Conservation (phyloP, 1,140 invertebrate genomes). For the Leptinotarsa defecta region DNA sequence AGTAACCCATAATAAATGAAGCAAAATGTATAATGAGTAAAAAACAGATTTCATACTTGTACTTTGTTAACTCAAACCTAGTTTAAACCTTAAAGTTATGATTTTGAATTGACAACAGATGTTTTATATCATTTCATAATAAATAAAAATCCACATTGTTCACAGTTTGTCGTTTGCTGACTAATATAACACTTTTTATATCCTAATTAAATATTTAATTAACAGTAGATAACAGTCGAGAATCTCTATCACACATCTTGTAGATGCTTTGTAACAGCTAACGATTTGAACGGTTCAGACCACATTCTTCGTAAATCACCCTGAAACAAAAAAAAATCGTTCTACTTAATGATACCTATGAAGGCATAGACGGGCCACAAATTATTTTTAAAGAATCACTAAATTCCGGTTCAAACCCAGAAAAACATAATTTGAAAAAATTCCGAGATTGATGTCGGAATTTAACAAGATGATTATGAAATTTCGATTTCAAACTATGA, state of each 20-base stretch:
- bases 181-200: slow-evolving; percentile 22
- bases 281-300: slow-evolving; percentile 93
- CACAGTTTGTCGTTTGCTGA: slow-evolving; percentile 15
- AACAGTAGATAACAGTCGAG: slow-evolving; percentile 25
- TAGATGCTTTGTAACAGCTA: slow-evolving; percentile 74
- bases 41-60: slow-evolving; percentile 3
- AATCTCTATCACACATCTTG: slow-evolving; percentile 67
- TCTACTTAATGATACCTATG: too few relatives aligned
- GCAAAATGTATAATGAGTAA: not conserved
- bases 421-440: too few relatives aligned
- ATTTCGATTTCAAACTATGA: too few relatives aligned
- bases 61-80: slow-evolving; percentile 3
- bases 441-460: too few relatives aligned
- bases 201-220: slow-evolving; percentile 21
- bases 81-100: not conserved
- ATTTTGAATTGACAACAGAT: not conserved
- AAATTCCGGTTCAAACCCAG: too few relatives aligned
- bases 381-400: too few relatives aligned
- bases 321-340: slow-evolving; percentile 60
- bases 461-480: too few relatives aligned
- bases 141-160: slow-evolving; percentile 19
- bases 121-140: not conserved
- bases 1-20: not conserved
- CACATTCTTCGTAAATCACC: slow-evolving; percentile 96
- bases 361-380: too few relatives aligned